These are phyloP conservation scores for Hippolais icterina DNA, from an alignment of 2,113 vertebrate genomes.

Conservation along the genomic window DNA sequence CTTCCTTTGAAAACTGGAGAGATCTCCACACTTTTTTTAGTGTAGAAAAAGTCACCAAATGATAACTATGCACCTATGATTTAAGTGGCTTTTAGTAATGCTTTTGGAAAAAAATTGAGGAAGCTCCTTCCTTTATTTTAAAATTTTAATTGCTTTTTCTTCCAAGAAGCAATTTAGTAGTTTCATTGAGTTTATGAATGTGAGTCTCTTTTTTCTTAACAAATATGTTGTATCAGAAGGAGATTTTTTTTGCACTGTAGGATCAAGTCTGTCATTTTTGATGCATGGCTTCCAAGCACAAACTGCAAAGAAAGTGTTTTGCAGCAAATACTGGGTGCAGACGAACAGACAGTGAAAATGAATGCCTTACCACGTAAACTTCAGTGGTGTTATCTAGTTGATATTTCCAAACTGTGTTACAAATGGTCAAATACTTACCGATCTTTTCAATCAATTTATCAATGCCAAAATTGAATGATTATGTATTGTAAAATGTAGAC, in stretches of 20 bases:
- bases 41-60: not conserved
- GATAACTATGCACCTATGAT: not conserved
- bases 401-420: not conserved
- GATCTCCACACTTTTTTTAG: not conserved
- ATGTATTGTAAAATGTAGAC: not conserved
- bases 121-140: not conserved
- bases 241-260: not conserved
- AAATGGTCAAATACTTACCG: not conserved
- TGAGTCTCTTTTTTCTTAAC: not conserved
- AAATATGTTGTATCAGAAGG: not conserved
- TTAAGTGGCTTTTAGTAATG: not conserved
- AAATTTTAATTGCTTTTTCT: not conserved
- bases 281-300: not conserved
- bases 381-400: not conserved
- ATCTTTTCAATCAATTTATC: not conserved
- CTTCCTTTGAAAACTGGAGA: not conserved
- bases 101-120: not conserved
- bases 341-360: rapidly evolving
- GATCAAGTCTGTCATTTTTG: not conserved
- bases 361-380: not conserved
- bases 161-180: not conserved
- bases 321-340: not conserved
- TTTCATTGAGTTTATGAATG: not conserved
- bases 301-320: not conserved
- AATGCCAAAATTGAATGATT: not conserved